Percentiles rank a stretch among this genome's conserved stretches.
Evolutionary conservation across 2,888 invertebrate species (phyloP).

Genomic region (Protonemura montana): DNA sequence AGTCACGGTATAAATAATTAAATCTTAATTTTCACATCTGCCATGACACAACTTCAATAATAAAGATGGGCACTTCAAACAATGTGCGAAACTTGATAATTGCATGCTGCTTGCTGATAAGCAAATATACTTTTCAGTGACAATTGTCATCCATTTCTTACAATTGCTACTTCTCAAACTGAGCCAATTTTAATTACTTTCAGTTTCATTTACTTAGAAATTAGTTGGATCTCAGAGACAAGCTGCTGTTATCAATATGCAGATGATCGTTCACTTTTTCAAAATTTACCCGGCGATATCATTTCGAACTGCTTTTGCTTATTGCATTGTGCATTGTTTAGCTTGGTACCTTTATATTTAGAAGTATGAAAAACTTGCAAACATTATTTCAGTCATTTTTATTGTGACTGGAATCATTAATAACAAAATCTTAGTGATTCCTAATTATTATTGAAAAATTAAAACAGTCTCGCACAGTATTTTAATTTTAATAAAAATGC

Average conservation of each 20-base stretch:
- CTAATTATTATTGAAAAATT: not conserved
- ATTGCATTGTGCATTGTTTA: no score
- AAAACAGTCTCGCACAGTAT: not conserved
- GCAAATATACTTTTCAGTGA: constrained; percentile 4
- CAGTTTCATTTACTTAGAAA: not conserved
- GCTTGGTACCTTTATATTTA: no score
- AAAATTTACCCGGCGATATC: no score
- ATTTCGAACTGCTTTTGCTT: no score
- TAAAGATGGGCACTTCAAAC: constrained; percentile 17
- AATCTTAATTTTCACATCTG: constrained; percentile 41
- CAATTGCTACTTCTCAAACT: constrained; percentile 7
- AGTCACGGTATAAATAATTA: constrained; percentile 35
- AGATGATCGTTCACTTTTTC: no score
- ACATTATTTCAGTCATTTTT: not conserved
- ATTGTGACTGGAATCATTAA: not conserved
- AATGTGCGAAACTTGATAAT: constrained; percentile 31
- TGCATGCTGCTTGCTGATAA: constrained; percentile 13
- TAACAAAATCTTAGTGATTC: not conserved
- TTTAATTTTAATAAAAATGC: not conserved
- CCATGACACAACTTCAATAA: constrained; percentile 38
- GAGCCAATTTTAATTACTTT: not conserved
- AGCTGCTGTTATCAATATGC: no score
- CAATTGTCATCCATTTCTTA: not conserved
- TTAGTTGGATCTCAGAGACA: not conserved
- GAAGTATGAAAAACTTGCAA: no score